Evolutionary conservation across 64 coral and sea anemone species (phyloP).

Genomic region (Acropora yongei): DNA sequence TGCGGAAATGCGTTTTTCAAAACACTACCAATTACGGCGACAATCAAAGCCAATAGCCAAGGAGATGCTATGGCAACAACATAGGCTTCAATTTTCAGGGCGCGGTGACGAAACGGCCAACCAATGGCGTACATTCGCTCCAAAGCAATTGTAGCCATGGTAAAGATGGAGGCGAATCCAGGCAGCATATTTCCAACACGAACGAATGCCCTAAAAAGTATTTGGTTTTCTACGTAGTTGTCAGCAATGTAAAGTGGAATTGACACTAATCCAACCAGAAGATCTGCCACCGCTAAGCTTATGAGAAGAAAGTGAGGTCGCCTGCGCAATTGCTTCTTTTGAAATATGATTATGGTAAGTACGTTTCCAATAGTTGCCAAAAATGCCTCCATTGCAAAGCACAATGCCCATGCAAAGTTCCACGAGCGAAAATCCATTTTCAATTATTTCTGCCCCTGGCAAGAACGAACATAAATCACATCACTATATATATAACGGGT

Average conservation of each 20-base stretch:
- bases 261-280: background rate
- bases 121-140: conserved; percentile 44
- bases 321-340: background rate
- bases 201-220: background rate
- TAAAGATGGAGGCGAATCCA: conserved; percentile 36
- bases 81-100: background rate
- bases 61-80: background rate
- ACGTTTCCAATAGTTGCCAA: background rate
- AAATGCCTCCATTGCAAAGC: background rate
- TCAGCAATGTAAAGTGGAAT: background rate
- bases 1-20: too few relatives aligned
- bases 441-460: background rate
- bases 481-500: too few relatives aligned
- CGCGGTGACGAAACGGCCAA: conserved; percentile 30
- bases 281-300: conserved; percentile 9
- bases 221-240: background rate
- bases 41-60: background rate
- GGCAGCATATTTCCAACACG: conserved; percentile 21
- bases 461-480: background rate
- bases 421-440: background rate
- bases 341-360: conserved; percentile 13
- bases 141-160: conserved; percentile 8
- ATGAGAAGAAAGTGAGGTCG: background rate
- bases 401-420: background rate
- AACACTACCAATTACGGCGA: background rate